Conservation (phyloP, 1,140 invertebrate species). For the Idris sp. region DNA sequence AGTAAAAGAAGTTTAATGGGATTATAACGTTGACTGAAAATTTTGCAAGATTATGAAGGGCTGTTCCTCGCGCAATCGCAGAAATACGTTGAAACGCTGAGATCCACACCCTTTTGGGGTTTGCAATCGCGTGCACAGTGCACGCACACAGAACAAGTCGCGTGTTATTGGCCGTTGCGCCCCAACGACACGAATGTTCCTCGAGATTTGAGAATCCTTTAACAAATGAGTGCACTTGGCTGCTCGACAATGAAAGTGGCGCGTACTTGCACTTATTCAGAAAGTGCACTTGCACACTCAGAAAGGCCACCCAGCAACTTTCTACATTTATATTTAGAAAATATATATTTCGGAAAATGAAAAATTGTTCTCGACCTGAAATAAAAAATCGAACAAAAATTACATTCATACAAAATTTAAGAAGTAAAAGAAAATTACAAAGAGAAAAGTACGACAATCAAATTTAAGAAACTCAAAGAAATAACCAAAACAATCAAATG, state of each 20-base stretch:
- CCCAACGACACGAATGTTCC: constrained; percentile 59
- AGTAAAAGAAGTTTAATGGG: no score
- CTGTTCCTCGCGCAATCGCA: constrained; percentile 40
- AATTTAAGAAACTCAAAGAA: no score
- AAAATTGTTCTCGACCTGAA: no score
- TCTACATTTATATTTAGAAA: no score
- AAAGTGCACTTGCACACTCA: constrained; percentile 59
- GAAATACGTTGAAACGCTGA: constrained; percentile 5
- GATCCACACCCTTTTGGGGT: constrained; percentile 49
- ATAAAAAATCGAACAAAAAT: no score
- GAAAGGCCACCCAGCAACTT: constrained; percentile 54
- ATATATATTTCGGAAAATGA: no score
- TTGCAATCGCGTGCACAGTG: constrained; percentile 28
- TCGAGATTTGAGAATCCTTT: constrained; percentile 65
- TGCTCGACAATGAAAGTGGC: constrained; percentile 58
- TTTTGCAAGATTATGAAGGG: no score
- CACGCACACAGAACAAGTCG: constrained; percentile 31
- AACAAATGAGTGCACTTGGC: constrained; percentile 62
- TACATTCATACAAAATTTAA: no score
- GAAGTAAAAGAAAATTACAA: no score
- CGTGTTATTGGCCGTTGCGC: constrained; percentile 56
- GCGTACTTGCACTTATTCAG: constrained; percentile 61
- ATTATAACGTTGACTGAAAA: no score
- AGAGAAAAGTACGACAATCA: no score
- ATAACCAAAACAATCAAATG: no score